Evolutionary conservation across 2,113 vertebrate genomes (phyloP).

Genomic region (Triplophysa rosa): DNA sequence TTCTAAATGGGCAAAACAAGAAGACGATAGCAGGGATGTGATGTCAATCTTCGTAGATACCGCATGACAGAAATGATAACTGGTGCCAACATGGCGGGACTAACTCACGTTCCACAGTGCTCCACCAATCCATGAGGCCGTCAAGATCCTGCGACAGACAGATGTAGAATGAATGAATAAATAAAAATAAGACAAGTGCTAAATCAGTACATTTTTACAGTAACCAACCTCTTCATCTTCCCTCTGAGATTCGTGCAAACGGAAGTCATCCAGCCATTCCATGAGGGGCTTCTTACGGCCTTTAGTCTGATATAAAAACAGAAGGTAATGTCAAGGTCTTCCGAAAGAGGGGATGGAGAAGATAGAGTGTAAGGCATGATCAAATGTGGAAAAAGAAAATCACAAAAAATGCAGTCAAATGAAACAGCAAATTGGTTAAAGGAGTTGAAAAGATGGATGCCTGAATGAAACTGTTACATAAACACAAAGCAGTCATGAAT

Average conservation of each 20-base stretch:
- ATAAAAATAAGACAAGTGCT: neutral
- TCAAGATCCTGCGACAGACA: slow-evolving; percentile 64
- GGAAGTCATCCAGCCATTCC: slow-evolving; percentile 67
- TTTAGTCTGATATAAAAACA: slow-evolving; percentile 53
- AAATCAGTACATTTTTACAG: neutral
- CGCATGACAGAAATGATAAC: neutral
- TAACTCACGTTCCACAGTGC: slow-evolving; percentile 70
- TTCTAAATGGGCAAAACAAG: slow-evolving; percentile 53
- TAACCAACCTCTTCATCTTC: slow-evolving; percentile 59
- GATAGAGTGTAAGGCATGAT: neutral
- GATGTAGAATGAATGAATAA: neutral
- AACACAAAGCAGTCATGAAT: no score
- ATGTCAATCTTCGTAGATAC: no score
- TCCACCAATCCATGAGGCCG: slow-evolving; percentile 76
- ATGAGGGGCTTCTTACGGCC: slow-evolving; percentile 60
- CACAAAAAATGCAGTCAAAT: neutral
- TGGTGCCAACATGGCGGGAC: neutral
- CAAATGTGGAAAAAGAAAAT: neutral
- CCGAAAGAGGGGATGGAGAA: neutral
- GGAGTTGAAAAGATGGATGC: neutral
- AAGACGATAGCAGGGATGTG: neutral
- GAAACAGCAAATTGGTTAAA: neutral
- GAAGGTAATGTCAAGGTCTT: neutral
- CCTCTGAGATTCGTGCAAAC: slow-evolving; percentile 44
- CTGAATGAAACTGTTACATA: no score